A percentile compares a stretch with the other conserved stretches of the same genome.
phyloP scores from a whole-genome alignment of 1,140 invertebrate species.

The Drosophila serrata region DNA sequence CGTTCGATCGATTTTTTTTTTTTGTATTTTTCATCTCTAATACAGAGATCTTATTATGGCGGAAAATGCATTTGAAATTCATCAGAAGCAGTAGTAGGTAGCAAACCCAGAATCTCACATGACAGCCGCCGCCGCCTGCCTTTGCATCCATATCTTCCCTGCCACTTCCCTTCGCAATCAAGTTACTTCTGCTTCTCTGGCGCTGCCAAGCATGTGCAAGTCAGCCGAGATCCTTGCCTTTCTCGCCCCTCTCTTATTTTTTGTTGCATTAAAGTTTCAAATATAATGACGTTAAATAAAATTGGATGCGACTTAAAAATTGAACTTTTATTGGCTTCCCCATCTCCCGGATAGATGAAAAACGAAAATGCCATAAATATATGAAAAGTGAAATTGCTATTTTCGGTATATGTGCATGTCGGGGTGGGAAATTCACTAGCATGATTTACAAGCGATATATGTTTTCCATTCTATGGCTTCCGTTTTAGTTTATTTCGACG shows the following conservation, averaged over 20 bases:
- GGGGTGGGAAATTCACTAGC: not conserved
- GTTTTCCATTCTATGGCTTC: not conserved
- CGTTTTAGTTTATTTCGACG: not conserved
- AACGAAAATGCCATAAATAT: constrained; percentile 31
- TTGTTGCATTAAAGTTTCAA: constrained; percentile 81
- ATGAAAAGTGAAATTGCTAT: constrained; percentile 72
- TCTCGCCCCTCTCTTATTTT: constrained; percentile 12
- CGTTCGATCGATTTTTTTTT: constrained; percentile 1
- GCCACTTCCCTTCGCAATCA: constrained; percentile 2
- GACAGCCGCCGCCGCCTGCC: constrained; percentile 38
- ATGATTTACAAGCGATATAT: not conserved
- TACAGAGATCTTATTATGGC: constrained; percentile 28
- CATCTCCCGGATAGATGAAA: constrained; percentile 17
- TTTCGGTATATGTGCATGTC: constrained; percentile 10
- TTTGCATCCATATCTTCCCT: constrained; percentile 46
- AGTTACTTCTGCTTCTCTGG: constrained; percentile 6
- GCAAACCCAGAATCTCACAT: constrained; percentile 42
- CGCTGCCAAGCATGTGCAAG: constrained; percentile 56
- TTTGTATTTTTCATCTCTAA: constrained; percentile 9
- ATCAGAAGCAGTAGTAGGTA: constrained; percentile 34
- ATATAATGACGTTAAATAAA: constrained; percentile 83
- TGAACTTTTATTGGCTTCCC: constrained; percentile 76
- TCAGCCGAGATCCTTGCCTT: constrained; percentile 22
- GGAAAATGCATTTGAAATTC: constrained; percentile 64
- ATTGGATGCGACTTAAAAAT: constrained; percentile 81